phyloP scores from a whole-genome alignment of 2,888 invertebrate species.

The Papilio protenor region DNA sequence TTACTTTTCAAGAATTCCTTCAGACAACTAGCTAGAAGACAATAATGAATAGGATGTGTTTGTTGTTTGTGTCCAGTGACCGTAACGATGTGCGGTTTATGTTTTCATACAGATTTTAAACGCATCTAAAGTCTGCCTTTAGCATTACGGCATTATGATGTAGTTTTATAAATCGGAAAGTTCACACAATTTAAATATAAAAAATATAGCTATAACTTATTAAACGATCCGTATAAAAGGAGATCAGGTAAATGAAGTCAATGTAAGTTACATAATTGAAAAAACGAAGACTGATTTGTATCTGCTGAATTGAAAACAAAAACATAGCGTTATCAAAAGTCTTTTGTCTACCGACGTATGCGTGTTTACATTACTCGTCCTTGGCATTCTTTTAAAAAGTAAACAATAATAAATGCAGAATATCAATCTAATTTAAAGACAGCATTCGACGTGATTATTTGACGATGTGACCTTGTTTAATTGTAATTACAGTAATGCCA shows the following conservation, averaged over 20 bases:
- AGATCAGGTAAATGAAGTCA: neutral
- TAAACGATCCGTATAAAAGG: neutral
- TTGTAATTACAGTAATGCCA: slow-evolving; percentile 32
- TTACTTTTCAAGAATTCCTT: neutral
- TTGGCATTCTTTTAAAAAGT: neutral
- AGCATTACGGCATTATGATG: neutral
- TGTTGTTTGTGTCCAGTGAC: neutral
- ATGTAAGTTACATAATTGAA: neutral
- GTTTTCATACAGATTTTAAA: slow-evolving; percentile 1
- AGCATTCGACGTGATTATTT: slow-evolving; percentile 28
- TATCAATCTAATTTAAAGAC: slow-evolving; percentile 8
- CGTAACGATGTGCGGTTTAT: neutral
- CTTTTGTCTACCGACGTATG: neutral
- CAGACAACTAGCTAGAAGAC: neutral
- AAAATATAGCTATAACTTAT: neutral
- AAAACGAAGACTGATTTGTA: neutral
- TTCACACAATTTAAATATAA: neutral
- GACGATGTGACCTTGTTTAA: slow-evolving; percentile 33
- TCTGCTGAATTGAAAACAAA: neutral
- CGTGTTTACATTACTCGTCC: neutral
- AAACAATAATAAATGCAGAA: slow-evolving; percentile 14
- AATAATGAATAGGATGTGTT: neutral
- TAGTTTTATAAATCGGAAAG: neutral
- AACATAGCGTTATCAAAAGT: neutral
- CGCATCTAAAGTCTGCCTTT: neutral